Base-by-base conservation (phyloP, 1,140 invertebrate genomes). In the Drosophila lowei region DNA sequence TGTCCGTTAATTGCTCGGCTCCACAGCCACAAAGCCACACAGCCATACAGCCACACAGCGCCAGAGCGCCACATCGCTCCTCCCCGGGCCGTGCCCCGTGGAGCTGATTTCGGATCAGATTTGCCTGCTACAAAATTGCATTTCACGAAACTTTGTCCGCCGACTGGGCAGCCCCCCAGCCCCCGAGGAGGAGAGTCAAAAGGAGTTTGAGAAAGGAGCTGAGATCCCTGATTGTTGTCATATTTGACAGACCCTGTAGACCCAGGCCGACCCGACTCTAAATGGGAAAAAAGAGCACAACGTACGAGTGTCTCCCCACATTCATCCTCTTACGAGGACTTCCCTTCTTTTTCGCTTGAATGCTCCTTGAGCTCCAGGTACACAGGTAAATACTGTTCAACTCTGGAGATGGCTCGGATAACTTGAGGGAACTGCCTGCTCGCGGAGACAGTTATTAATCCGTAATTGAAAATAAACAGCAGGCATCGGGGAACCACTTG, bases 111-210 rank as follows among this genome's bases (percentile, higher is more conserved):
- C 34, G 11, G 34, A 80, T 86, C 81, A 49, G 83, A 85, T 84
- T 85, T 79, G 54, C 63, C 68, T 74, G 58, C 34, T 64, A 49
- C 64, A 53, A 86, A 86, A 86, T 83, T 78, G 73, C 64, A 78
- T 79, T 79, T 64, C 28, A 61, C 34, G 25, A 58, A 86, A 86
- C 83, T 88, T 86, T 60, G 80, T 64, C 72, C 58, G 56, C 74
- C 61, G 61, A 74, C 54, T 54, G 65, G 23, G 41, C 62, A 70
- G 56, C 44, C 46, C n/a, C n/a, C n/a, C n/a, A n/a, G 18, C 18
- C 18, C 13, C 30, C 16, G 15, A 59, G 25, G 18, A 57, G 11
- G 13, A 25, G 11, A 13, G 4, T 68, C 49, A 48, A 46, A 57
- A 6, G 23, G 21, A 23, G 34, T 16, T 41, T 9, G 47, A 57